Base-by-base conservation (phyloP, 1,140 invertebrate genomes). In the Pachypsylla venusta region DNA sequence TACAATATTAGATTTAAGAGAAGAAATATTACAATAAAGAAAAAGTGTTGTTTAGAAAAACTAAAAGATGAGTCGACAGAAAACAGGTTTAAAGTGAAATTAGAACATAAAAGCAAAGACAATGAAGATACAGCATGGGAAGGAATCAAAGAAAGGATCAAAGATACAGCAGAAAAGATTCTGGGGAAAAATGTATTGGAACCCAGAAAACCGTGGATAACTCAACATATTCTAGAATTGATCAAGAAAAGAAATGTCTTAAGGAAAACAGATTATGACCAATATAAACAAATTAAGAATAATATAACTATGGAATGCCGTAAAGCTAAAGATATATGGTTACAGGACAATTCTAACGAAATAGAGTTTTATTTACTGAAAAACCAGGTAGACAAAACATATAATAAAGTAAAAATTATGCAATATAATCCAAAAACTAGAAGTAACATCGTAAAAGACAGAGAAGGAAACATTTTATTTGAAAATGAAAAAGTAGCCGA, bases 1-100 rank as follows among this genome's bases (percentile, higher is more conserved):
- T 59, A n/a, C 25, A 59, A 59, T 53, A 54, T 59, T 54, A 59
- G 20, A 59, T 30, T 30, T 27, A 54, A 59, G 48, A 59, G 54
- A 59, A 24, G 10, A 22, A 54, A 24, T 53, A 5, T 53, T 16
- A 20, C 20, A 24, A 59, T 5, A 20, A 53, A 59, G 26, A 53
- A 54, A 10, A 59, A 30, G n/a, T 59, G 42, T 19, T 54, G 58
- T 28, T 16, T 54, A 25, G 26, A 30, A 28, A 59, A 59, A 59
- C 42, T 59, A 24, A 59, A 30, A 54, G 24, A 24, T 22, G 42
- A 59, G 48, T 30, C 13, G 30, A n/a, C 35, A 59, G 24, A 20
- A 56, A n/a, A n/a, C 27, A 28, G 2, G 27, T 55, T 55, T 28
- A 16, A 55, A 55, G 27, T 28, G 16, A 55, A 16, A 13, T 3